Base-by-base conservation (phyloP, 2,888 invertebrate genomes). In the Torymus aiolomorphi region DNA sequence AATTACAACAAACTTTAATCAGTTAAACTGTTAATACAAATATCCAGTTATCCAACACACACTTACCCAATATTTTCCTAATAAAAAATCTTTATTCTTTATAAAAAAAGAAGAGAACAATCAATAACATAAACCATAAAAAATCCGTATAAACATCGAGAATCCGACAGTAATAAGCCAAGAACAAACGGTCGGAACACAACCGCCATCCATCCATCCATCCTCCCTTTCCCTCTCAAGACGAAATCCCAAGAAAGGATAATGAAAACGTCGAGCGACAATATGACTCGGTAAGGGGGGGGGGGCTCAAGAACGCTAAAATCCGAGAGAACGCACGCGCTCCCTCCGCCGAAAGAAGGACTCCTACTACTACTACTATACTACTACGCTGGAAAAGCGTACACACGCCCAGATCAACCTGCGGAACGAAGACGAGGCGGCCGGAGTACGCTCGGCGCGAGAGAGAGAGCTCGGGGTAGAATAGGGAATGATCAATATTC, bases 401-500 rank as follows among this genome's bases (percentile, higher is more conserved):
- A 24, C 24, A 24, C 24, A 24, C 3, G 2, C 24, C 2, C 24
- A n/a, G 62, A 49, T 67, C 67, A 76, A 72, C 67, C 63, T 73
- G 72, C 62, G 72, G 51, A 70, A 67, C 70, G 52, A 61, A 31
- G 75, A 63, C 57, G 31, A 62, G 11, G 13, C 49, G 59, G 82
- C n/a, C n/a, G 79, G 83, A 74, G 80, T 84, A 83, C 84, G 85
- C 85, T 84, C 83, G 82, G 82, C 72, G 42, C 4, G 31, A 42
- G 31, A 54, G 61, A 16, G 54, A 85, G 82, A 83, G 83, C 79
- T 24, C 2, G 24, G 24, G 24, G 81, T 82, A 84, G 88, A 88
- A 88, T 86, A 75, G 86, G 84, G 83, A 84, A 85, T 89, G 88
- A 89, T 89, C 89, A 89, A 89, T 89, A 89, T 90, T 89, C 89